Base-by-base conservation (phyloP, 2,113 vertebrate genomes). In the Tapirus terrestris region DNA sequence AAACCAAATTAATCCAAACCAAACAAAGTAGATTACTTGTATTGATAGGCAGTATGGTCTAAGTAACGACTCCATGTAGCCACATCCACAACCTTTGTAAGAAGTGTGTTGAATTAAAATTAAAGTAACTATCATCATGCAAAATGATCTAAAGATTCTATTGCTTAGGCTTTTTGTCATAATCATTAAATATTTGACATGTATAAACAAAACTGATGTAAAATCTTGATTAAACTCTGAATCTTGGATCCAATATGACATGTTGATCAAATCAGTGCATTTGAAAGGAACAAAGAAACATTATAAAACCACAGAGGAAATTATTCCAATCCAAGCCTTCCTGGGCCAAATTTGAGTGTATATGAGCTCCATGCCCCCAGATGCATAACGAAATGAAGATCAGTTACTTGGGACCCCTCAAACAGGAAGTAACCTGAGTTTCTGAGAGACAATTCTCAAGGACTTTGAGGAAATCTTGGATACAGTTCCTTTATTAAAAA, bases 11-110 rank as follows among this genome's bases (percentile, higher is more conserved):
- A 89, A 83, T 86, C 39, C 68, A 73, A 83, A 25, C 11, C 48
- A 56, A 95, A n/a, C 60, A 73, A 91, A 93, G 27, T 79, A 25
- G 29, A 75, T 94, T 76, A 76, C 51, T 80, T 90, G 14, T 80
- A 33, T 29, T 93, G 27, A 60, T 48, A 81, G 4, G 16, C 8
- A 72, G 10, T 53, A 25, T 60, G 36, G 11, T 51, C 29, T 83
- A 83, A 79, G 39, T 68, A 94, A 61, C 8, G 53, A 31, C 68
- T 81, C 11, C 6, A 65, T 53, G 8, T 68, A 92, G 6, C 53
- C 27, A 80, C 2, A 76, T n/a, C 65, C 58, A 77, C 9, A 91
- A 36, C 3, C 18, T 82, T 76, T 76, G 27, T 58, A 77, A 33
- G n/a, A 91, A 61, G 11, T 70, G 5, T 68, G 10, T 56, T 61